Conservation (phyloP, 1,140 invertebrate genomes). For the Eriocheir sinensis region DNA sequence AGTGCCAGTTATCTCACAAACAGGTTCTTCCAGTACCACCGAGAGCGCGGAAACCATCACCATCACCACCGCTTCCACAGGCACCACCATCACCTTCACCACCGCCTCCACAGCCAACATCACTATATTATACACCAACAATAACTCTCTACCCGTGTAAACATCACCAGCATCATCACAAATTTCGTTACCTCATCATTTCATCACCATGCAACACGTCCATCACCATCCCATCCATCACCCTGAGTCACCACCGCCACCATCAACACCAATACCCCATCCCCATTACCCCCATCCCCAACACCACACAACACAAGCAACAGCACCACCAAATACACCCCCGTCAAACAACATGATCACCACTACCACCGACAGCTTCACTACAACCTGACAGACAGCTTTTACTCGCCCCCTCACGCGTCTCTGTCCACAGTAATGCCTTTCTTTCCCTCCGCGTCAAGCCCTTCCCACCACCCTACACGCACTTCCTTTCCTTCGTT, state of each 20-base stretch:
- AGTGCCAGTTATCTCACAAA: constrained; percentile 61
- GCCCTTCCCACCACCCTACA: no score
- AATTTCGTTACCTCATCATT: no score
- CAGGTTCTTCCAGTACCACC: constrained; percentile 44
- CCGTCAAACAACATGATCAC: no score
- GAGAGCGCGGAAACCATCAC: not conserved
- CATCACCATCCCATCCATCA: not conserved
- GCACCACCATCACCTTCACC: not conserved
- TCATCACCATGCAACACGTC: not conserved
- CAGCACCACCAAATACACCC: not conserved
- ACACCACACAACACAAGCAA: not conserved
- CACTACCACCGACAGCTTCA: no score
- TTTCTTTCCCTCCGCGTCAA: no score
- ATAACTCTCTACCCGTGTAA: not conserved
- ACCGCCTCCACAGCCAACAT: not conserved
- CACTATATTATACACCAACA: not conserved
- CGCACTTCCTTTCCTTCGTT: no score
- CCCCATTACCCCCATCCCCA: not conserved
- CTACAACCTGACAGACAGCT: no score
- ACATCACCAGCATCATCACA: no score
- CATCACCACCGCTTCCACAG: not conserved
- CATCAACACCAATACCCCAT: not conserved
- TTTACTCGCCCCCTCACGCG: no score
- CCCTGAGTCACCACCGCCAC: not conserved
- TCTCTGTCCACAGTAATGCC: no score